Percentiles rank a stretch among this genome's conserved stretches.
These are phyloP conservation scores for Brachionus sp. DNA, from an alignment of 1,140 invertebrate species.

Conservation along the genomic window DNA sequence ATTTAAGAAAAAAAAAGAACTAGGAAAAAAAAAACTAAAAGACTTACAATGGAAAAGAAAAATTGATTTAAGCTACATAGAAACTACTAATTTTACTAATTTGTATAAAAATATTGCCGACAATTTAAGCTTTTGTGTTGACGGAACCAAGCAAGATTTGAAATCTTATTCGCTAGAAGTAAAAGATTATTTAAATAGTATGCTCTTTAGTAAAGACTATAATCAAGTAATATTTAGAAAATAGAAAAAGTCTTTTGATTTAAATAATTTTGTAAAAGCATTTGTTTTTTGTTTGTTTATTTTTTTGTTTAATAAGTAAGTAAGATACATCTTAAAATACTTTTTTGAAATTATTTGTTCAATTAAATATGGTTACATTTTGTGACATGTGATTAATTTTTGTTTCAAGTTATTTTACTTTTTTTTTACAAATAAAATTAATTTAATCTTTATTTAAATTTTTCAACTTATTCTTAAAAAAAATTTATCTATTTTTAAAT, in stretches of 20 bases:
- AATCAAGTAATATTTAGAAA: conserved; percentile 21
- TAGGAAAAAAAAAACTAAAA: conserved; percentile 43
- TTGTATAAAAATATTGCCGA: conserved; percentile 67
- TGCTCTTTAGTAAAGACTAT: background rate
- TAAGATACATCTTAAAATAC: background rate
- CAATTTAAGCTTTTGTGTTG: conserved; percentile 66
- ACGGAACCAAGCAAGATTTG: conserved; percentile 63
- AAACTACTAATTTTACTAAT: conserved; percentile 64
- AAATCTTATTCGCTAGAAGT: conserved; percentile 43
- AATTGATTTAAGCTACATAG: conserved; percentile 49
- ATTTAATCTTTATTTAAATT: background rate
- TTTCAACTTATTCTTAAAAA: background rate
- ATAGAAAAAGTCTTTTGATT: background rate
- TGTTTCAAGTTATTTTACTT: background rate
- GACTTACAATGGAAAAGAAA: conserved; percentile 49
- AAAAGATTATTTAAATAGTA: conserved; percentile 45
- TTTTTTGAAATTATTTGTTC: background rate
- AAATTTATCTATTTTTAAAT: too few species aligned
- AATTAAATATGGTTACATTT: background rate
- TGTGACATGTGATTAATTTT: background rate
- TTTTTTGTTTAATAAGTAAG: background rate
- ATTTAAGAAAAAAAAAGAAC: conserved; percentile 34
- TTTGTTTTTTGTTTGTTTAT: background rate
- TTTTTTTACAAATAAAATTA: background rate
- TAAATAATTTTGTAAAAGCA: background rate